phyloP scores from a whole-genome alignment of 2,888 invertebrate species.

The Apodemia mormo region DNA sequence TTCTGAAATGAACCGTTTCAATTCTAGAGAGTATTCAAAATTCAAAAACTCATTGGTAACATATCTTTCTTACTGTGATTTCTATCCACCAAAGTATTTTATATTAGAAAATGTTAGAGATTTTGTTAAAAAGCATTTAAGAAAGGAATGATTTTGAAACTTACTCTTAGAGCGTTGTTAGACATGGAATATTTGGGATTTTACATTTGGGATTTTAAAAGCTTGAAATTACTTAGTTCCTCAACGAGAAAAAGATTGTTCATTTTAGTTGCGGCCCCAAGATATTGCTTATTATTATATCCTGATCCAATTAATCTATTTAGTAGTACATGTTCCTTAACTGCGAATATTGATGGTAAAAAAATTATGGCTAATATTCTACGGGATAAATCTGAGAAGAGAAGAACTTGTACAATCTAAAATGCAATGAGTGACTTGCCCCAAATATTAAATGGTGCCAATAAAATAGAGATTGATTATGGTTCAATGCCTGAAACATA shows the following conservation, averaged over 20 bases:
- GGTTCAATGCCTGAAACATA: constrained; percentile 86
- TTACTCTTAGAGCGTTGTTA: constrained; percentile 87
- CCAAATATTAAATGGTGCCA: constrained; percentile 87
- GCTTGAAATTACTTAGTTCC: constrained; percentile 93
- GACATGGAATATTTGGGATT: constrained; percentile 95
- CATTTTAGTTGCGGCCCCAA: constrained; percentile 91
- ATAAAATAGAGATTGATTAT: constrained; percentile 86
- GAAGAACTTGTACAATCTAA: constrained; percentile 88
- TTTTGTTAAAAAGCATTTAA: constrained; percentile 88
- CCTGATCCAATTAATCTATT: constrained; percentile 92
- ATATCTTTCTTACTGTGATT: constrained; percentile 92
- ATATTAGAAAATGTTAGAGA: constrained; percentile 93
- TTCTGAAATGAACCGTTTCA: constrained; percentile 94
- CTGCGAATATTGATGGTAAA: constrained; percentile 70
- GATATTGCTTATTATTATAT: constrained; percentile 86
- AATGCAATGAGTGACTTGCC: constrained; percentile 93
- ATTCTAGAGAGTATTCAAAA: constrained; percentile 90
- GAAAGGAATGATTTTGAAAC: constrained; percentile 89
- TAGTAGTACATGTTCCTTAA: constrained; percentile 84
- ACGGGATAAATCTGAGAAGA: constrained; percentile 87
- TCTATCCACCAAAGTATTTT: constrained; percentile 91
- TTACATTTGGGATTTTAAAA: constrained; percentile 73
- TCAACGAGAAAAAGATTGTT: constrained; percentile 90
- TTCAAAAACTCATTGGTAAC: constrained; percentile 94
- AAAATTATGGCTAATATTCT: constrained; percentile 77